Evolutionary conservation across 2,113 vertebrate species (phyloP).

Genomic region (Rhineura floridana): DNA sequence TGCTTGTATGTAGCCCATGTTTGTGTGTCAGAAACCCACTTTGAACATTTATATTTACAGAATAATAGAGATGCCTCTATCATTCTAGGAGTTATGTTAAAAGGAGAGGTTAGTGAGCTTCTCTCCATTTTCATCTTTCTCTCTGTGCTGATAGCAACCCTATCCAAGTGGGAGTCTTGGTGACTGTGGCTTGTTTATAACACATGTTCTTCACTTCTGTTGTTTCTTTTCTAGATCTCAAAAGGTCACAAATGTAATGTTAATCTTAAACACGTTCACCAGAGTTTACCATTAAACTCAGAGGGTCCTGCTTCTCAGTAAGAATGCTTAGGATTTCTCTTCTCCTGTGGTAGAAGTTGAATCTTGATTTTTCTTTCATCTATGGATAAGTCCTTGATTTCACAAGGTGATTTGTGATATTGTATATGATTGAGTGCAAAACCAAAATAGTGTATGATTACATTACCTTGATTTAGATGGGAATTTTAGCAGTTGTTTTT

Average conservation of each 20-base stretch:
- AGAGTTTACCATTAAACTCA: not conserved
- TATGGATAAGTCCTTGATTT: constrained; percentile 27
- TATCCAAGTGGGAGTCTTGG: too few relatives aligned
- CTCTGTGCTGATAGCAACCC: not conserved
- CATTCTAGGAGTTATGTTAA: not conserved
- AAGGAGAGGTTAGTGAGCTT: not conserved
- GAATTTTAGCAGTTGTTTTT: constrained; percentile 23
- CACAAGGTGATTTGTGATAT: constrained; percentile 33
- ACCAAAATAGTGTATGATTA: not conserved
- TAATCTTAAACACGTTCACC: not conserved
- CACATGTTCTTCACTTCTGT: not conserved
- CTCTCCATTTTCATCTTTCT: not conserved
- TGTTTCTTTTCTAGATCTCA: not conserved
- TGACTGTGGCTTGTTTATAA: too few relatives aligned
- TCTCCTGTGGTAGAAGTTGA: not conserved
- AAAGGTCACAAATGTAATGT: too few relatives aligned
- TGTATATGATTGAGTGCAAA: not conserved
- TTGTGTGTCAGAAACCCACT: not conserved
- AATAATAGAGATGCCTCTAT: not conserved
- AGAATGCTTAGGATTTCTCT: not conserved
- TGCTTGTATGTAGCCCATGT: not conserved
- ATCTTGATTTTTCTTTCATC: not conserved
- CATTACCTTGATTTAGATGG: not conserved
- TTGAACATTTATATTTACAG: not conserved
- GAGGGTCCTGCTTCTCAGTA: not conserved